Conservation (phyloP, 2,888 invertebrate genomes). For the Abscondita cerata region DNA sequence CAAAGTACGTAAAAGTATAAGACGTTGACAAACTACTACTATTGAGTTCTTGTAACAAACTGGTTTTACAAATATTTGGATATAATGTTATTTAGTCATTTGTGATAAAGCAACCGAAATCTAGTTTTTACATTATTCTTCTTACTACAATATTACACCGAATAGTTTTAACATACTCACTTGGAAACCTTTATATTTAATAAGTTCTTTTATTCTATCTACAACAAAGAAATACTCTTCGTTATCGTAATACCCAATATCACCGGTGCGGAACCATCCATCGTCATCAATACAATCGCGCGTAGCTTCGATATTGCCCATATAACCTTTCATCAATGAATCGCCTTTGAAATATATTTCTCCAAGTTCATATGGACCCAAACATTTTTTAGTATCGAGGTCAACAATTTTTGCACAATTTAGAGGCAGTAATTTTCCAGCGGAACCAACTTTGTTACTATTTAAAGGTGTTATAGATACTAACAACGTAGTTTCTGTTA, state of each 20-base stretch:
- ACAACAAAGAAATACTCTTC: slow-evolving; percentile 83
- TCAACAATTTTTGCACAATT: slow-evolving; percentile 69
- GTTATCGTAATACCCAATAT: slow-evolving; percentile 81
- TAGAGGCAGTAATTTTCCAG: slow-evolving; percentile 52
- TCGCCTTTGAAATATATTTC: slow-evolving; percentile 84
- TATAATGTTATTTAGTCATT: too few relatives aligned
- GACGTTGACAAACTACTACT: too few relatives aligned
- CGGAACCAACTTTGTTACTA: neutral
- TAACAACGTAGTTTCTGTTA: neutral
- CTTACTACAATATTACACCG: too few relatives aligned
- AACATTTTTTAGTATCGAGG: slow-evolving; percentile 65
- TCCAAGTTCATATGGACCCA: slow-evolving; percentile 72
- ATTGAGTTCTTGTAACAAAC: too few relatives aligned
- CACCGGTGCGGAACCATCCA: slow-evolving; percentile 82
- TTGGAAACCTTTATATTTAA: slow-evolving; percentile 89
- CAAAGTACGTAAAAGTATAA: too few relatives aligned
- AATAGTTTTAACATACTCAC: slow-evolving; percentile 61
- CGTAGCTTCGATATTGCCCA: slow-evolving; percentile 72
- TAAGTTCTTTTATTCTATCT: slow-evolving; percentile 87
- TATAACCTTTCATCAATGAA: slow-evolving; percentile 67
- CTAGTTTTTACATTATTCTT: too few relatives aligned
- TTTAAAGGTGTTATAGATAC: neutral
- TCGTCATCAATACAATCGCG: slow-evolving; percentile 69
- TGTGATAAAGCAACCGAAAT: too few relatives aligned
- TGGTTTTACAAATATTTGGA: too few relatives aligned